Conservation (phyloP, 2,797 vertebrate species). For the Eulemur rubriventer region DNA sequence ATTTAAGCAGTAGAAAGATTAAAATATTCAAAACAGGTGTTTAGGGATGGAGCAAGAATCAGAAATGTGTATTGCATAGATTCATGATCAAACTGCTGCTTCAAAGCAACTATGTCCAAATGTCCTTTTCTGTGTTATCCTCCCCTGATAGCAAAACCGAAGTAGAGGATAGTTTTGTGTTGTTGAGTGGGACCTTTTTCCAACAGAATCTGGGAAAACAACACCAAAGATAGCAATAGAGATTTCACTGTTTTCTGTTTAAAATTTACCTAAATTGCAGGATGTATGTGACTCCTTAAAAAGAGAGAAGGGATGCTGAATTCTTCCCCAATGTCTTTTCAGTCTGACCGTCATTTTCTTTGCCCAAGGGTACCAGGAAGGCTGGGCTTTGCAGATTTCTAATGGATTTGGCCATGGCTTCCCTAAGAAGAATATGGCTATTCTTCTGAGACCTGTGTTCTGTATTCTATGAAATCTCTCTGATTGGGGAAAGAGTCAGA, state of each 20-base stretch:
- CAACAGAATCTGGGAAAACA: background rate
- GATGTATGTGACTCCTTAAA: background rate
- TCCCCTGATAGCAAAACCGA: background rate
- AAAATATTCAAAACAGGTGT: background rate
- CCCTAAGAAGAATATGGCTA: background rate
- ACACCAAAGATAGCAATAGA: background rate
- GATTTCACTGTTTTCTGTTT: background rate
- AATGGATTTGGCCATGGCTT: background rate
- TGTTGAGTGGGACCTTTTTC: background rate
- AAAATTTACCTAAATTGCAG: background rate
- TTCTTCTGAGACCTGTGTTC: background rate
- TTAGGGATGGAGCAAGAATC: background rate
- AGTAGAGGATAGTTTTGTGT: background rate
- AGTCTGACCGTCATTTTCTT: background rate
- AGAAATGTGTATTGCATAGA: background rate
- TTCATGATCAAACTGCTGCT: background rate
- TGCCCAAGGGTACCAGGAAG: background rate
- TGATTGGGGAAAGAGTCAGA: background rate
- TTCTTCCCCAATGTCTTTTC: background rate
- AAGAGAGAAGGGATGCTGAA: background rate
- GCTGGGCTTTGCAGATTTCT: background rate
- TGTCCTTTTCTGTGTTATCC: background rate
- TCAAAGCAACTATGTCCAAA: background rate
- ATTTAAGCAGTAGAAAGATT: conserved; percentile 5
- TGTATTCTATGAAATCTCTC: background rate